Evolutionary conservation across 2,113 vertebrate genomes (phyloP).

Genomic region (Planiliza haematocheilus): DNA sequence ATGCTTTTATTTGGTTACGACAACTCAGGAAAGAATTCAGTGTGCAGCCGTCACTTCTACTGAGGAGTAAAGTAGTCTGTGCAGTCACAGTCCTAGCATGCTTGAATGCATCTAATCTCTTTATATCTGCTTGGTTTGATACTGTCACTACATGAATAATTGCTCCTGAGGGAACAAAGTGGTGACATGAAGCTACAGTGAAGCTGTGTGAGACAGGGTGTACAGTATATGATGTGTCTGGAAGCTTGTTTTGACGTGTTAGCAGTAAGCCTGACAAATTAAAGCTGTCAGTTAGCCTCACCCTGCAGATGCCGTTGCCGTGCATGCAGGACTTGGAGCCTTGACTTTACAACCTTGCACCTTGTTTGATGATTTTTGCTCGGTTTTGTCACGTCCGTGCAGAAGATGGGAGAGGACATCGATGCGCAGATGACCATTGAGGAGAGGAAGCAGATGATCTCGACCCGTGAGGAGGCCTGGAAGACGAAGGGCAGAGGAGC

Average conservation of each 20-base stretch:
- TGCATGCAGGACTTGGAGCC: slow-evolving; percentile 6
- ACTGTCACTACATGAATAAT: slow-evolving; percentile 33
- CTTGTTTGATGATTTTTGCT: neutral
- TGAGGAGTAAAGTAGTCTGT: slow-evolving; percentile 1
- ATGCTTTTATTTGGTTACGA: too few relatives aligned
- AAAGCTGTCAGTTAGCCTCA: too few relatives aligned
- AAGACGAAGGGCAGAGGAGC: slow-evolving; percentile 91
- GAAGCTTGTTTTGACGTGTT: slow-evolving; percentile 5
- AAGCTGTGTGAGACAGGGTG: neutral
- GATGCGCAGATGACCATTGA: slow-evolving; percentile 94
- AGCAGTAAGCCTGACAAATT: too few relatives aligned
- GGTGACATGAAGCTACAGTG: slow-evolving; percentile 10
- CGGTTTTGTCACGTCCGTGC: slow-evolving; percentile 48
- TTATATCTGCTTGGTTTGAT: slow-evolving; percentile 53
- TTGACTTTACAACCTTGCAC: neutral
- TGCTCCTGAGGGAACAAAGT: slow-evolving; percentile 14
- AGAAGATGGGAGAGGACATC: slow-evolving; percentile 85
- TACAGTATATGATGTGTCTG: neutral
- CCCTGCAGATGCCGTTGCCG: neutral
- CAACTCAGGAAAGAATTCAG: neutral
- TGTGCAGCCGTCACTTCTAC: neutral
- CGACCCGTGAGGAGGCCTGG: slow-evolving; percentile 94
- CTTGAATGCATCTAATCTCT: slow-evolving; percentile 38
- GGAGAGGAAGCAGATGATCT: slow-evolving; percentile 96
- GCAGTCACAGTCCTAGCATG: slow-evolving; percentile 21